Base-by-base conservation (phyloP, 2,888 invertebrate genomes). In the Leptinotarsa rubiginosa region DNA sequence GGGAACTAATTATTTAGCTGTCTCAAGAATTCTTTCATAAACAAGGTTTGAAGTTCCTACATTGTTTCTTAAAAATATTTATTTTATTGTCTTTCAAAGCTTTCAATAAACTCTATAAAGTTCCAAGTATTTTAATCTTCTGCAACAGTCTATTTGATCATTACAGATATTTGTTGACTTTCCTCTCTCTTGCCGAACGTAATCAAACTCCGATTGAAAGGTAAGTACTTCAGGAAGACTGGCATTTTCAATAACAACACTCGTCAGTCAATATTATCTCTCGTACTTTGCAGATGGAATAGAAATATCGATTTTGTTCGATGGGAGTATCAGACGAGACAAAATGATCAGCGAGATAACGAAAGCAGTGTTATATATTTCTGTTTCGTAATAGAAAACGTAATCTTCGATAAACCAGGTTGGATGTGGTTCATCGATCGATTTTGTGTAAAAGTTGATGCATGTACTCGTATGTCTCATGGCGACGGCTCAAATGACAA, bases 181-280 rank as follows among this genome's bases (percentile, higher is more conserved):
- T 22, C 15, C 25, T 25, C 25, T 59, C 59, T 25, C 15, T 54
- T 59, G 12, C 25, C 16, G n/a, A 62, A 18, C 7, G 62, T 62
- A 4, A 62, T 31, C 62, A 41, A 31, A 62, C 31, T 62, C n/a
- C 62, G n/a, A 62, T 62, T 31, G 56, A 41, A 25, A 62, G n/a
- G 62, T 25, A 2, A 25, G 62, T 62, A 31, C 62, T 62, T 62
- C 62, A 62, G 25, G 2, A 41, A 41, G 31, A 62, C n/a, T 62
- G 62, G n/a, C 62, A 41, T 31, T 31, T 62, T 62, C 62, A 41
- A 62, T 62, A 62, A 62, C 62, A 25, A 41, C 41, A 62, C 62
- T 41, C 62, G 16, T 62, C 31, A 62, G 41, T 62, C 62, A 62
- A 62, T 62, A 3, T 56, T 20, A 56, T 56, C 56, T 15, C 20